Evolutionary conservation across 2,797 vertebrate species (phyloP).

Genomic region (Ficedula albicollis): DNA sequence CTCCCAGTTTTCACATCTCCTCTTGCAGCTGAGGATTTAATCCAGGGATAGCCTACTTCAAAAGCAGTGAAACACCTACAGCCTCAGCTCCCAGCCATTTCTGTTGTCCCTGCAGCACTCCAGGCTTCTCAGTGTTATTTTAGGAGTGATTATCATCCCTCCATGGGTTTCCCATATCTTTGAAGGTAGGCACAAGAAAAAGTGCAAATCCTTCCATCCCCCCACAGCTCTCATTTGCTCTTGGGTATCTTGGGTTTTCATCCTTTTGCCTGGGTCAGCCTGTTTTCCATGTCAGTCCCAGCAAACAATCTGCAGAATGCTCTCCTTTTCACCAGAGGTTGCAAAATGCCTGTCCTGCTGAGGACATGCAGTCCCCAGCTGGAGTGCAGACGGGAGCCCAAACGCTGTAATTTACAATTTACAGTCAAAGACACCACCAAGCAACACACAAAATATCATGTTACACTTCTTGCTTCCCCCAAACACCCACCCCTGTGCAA

Average conservation of each 20-base stretch:
- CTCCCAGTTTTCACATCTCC: background rate
- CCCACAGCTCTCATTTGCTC: background rate
- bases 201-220: background rate
- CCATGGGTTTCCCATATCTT: background rate
- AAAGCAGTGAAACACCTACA: background rate
- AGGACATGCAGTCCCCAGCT: background rate
- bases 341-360: background rate
- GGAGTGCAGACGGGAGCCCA: background rate
- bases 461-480: background rate
- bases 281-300: background rate
- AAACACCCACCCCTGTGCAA: accelerated
- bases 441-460: background rate
- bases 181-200: background rate
- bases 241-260: background rate
- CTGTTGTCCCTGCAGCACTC: background rate
- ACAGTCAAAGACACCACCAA: background rate
- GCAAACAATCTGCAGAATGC: background rate
- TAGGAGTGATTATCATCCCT: background rate
- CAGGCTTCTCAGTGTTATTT: background rate
- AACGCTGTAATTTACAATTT: background rate
- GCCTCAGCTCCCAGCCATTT: background rate
- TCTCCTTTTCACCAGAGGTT: background rate
- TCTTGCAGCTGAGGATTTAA: background rate
- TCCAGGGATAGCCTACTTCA: background rate
- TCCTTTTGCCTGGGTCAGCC: background rate